phyloP scores from a whole-genome alignment of 2,113 vertebrate species.

The Lasiurus cinereus region DNA sequence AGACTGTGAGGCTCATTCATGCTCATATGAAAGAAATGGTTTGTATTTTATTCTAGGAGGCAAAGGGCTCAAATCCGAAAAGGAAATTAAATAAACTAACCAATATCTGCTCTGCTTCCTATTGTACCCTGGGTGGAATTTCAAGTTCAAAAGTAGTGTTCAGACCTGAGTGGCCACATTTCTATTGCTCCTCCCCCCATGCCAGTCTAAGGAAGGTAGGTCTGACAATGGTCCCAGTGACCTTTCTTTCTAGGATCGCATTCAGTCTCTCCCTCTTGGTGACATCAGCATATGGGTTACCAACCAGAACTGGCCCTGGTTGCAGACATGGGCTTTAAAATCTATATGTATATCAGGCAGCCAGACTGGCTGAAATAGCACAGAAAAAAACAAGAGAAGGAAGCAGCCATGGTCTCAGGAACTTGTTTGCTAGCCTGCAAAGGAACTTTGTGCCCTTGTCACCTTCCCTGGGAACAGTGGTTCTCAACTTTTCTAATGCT shows the following conservation, averaged over 20 bases:
- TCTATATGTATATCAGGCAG: background rate
- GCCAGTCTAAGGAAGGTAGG: background rate
- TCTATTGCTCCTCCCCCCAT: background rate
- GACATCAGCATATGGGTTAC: background rate
- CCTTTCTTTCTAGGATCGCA: background rate
- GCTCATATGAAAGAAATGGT: constrained; percentile 13
- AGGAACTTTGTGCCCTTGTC: background rate
- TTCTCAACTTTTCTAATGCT: too few species aligned
- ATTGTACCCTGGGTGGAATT: background rate
- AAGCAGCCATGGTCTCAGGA: background rate
- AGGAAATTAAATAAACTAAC: constrained; percentile 41
- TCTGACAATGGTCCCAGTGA: background rate
- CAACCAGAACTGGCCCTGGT: background rate
- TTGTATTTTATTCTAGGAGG: constrained; percentile 13
- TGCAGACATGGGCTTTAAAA: background rate
- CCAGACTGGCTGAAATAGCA: background rate
- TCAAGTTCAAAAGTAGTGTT: background rate
- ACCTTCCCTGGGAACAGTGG: background rate
- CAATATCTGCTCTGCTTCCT: background rate
- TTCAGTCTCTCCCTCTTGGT: background rate
- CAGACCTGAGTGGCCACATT: background rate
- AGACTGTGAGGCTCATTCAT: background rate
- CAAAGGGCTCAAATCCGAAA: background rate
- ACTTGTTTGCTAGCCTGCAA: background rate
- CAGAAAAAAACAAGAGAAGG: background rate